phyloP scores from a whole-genome alignment of 1,140 invertebrate genomes.

The Lordiphosa collinella region DNA sequence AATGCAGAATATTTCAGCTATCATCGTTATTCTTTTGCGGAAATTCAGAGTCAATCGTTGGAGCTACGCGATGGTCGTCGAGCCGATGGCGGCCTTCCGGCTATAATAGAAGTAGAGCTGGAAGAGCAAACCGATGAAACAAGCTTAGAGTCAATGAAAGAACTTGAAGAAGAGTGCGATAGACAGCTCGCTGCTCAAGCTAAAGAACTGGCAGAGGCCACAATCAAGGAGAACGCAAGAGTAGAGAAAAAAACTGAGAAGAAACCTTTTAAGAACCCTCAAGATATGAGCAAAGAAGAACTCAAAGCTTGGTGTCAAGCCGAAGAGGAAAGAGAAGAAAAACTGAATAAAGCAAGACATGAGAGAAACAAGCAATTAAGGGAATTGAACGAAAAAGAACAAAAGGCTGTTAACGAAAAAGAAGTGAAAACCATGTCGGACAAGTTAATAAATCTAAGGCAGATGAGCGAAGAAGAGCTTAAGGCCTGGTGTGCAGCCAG shows the following conservation, averaged over 20 bases:
- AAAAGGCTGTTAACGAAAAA: neutral
- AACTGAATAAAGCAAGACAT: neutral
- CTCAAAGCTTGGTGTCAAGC: conserved; percentile 11
- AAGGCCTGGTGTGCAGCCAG: conserved; percentile 5
- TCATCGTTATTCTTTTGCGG: conserved; percentile 57
- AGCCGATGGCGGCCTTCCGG: conserved; percentile 17
- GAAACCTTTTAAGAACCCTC: neutral
- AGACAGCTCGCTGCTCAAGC: conserved; percentile 16
- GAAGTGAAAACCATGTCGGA: neutral
- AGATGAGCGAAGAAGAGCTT: conserved; percentile 12
- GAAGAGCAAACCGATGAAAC: conserved; percentile 8
- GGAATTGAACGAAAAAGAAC: neutral
- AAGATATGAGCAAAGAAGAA: conserved; percentile 14
- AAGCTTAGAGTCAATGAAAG: conserved; percentile 15
- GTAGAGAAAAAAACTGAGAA: neutral
- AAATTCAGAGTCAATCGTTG: conserved; percentile 26
- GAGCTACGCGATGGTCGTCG: conserved; percentile 27
- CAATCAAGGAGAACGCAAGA: conserved; percentile 1
- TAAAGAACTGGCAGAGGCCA: neutral
- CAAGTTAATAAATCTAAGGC: neutral
- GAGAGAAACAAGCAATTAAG: neutral
- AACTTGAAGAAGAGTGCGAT: conserved; percentile 32
- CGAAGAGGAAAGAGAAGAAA: conserved; percentile 7
- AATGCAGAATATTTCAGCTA: conserved; percentile 61
- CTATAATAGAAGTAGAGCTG: conserved; percentile 11